Evolutionary conservation across 1,140 invertebrate species (phyloP).

Genomic region (Eueides isabella): DNA sequence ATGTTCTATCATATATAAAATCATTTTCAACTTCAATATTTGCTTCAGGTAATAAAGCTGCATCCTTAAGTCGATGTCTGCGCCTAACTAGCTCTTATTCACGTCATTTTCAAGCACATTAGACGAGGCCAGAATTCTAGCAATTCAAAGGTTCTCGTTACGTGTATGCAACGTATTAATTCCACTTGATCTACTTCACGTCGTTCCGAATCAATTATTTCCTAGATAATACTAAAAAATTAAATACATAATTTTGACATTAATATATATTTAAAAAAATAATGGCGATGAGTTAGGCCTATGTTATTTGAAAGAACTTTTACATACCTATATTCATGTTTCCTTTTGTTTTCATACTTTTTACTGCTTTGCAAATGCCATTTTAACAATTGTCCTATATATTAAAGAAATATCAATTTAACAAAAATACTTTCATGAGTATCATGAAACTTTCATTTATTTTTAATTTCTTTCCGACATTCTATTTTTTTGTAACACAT

Average conservation of each 20-base stretch:
- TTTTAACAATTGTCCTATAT: background rate
- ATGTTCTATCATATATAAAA: background rate
- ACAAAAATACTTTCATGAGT: background rate
- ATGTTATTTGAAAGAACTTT: too few species aligned
- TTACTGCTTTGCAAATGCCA: background rate
- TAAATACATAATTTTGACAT: too few species aligned
- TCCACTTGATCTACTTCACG: conserved; percentile 19
- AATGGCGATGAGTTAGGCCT: too few species aligned
- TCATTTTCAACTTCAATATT: background rate
- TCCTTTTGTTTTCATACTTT: background rate
- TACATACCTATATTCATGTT: background rate
- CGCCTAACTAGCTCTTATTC: conserved; percentile 21
- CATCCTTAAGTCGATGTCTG: background rate
- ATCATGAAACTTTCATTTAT: background rate
- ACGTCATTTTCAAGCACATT: conserved; percentile 13
- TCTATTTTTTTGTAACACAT: background rate
- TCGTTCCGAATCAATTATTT: background rate
- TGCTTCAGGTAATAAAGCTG: background rate
- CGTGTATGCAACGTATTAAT: conserved; percentile 19
- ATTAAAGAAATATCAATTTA: background rate
- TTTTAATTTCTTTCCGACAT: background rate
- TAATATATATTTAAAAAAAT: too few species aligned
- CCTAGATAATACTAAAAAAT: background rate
- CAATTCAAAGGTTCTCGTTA: conserved; percentile 28
- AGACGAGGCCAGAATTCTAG: conserved; percentile 21